phyloP scores from a whole-genome alignment of 2,113 vertebrate genomes.

The Paracanthobrama guichenoti region DNA sequence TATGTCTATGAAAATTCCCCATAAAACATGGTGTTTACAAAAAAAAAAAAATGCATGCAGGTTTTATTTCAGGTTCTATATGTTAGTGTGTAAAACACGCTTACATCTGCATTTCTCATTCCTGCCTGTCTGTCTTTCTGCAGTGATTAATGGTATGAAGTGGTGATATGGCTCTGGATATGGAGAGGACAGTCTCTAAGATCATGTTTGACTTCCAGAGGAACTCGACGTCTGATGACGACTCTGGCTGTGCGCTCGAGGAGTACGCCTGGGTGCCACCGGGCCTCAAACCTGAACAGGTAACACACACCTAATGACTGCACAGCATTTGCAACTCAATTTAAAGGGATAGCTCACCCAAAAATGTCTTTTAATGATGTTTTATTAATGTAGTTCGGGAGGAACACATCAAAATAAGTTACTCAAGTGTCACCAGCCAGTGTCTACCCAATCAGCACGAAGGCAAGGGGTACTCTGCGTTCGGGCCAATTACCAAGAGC shows the following conservation, averaged over 20 bases:
- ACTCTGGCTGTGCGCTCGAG: slow-evolving; percentile 95
- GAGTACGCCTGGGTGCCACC: slow-evolving; percentile 96
- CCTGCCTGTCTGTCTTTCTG: slow-evolving; percentile 40
- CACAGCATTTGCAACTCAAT: neutral
- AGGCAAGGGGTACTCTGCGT: no score
- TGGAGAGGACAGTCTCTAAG: slow-evolving; percentile 98
- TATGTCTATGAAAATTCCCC: no score
- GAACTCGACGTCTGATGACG: slow-evolving; percentile 95
- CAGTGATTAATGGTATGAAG: slow-evolving; percentile 89
- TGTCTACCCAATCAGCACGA: no score
- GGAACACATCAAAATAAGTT: no score
- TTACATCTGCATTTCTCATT: slow-evolving; percentile 14
- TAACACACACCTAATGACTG: neutral
- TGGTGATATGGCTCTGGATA: slow-evolving; percentile 96
- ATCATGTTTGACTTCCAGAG: slow-evolving; percentile 99
- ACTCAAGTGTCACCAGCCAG: no score
- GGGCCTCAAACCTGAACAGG: slow-evolving; percentile 95
- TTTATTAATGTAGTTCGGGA: no score
- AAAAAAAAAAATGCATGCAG: neutral
- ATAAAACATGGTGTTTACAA: neutral
- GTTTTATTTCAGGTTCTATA: neutral
- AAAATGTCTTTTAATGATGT: no score
- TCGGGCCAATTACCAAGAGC: no score
- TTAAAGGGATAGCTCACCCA: no score
- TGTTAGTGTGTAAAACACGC: neutral